Percentiles rank a stretch among this genome's conserved stretches.
Evolutionary conservation across 2,113 vertebrate genomes (phyloP).

Genomic region (Colistium nudipinnis): DNA sequence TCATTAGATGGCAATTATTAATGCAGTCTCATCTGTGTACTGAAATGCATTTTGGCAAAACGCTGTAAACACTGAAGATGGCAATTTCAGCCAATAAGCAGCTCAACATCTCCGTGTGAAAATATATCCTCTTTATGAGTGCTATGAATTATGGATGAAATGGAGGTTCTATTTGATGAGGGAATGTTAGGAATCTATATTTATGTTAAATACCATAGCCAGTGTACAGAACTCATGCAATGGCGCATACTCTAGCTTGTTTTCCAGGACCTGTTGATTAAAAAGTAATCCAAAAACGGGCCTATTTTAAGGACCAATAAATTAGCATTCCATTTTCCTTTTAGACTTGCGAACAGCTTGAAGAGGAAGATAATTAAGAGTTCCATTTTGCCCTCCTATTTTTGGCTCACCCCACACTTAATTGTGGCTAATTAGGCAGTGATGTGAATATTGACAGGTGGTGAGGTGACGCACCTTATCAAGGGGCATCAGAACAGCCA

Average conservation of each 20-base stretch:
- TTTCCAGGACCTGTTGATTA: constrained; percentile 41
- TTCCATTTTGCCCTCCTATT: constrained; percentile 57
- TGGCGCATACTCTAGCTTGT: constrained; percentile 9
- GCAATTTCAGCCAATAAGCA: constrained; percentile 50
- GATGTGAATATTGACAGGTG: constrained; percentile 52
- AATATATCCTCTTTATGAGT: constrained; percentile 20
- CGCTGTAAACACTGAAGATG: constrained; percentile 32
- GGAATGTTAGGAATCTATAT: neutral
- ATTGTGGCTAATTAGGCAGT: constrained; percentile 62
- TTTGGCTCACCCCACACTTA: constrained; percentile 52
- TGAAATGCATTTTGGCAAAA: constrained; percentile 33
- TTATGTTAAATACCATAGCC: neutral
- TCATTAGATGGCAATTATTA: constrained; percentile 42
- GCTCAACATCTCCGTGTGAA: constrained; percentile 20
- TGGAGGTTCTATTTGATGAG: constrained; percentile 4
- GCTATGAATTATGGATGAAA: constrained; percentile 67
- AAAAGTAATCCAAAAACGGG: constrained; percentile 26
- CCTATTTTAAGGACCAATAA: constrained; percentile 35
- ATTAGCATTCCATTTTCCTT: constrained; percentile 51
- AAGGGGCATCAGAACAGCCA: constrained; percentile 28
- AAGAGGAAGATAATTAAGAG: constrained; percentile 60
- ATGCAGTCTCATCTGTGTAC: constrained; percentile 26
- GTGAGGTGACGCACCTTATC: constrained; percentile 45
- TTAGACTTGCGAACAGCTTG: constrained; percentile 42
- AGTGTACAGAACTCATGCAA: neutral